These are phyloP conservation scores for Otus sunia DNA, from an alignment of 2,113 vertebrate species.

Conservation along the genomic window DNA sequence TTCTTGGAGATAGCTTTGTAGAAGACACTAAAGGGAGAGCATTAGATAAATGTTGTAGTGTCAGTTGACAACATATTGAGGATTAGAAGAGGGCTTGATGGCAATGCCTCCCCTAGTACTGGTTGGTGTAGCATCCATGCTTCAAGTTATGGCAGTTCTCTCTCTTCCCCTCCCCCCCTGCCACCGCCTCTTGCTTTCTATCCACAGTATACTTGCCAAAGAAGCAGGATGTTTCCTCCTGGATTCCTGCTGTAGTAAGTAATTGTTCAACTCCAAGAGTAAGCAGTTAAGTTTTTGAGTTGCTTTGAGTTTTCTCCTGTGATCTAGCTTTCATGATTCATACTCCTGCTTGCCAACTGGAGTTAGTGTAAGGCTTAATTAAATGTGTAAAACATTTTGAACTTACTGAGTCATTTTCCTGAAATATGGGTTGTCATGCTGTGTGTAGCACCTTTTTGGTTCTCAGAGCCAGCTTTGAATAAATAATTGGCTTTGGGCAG, in stretches of 20 bases:
- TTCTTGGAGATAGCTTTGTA: background rate
- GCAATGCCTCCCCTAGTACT: background rate
- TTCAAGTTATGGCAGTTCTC: background rate
- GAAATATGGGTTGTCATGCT: conserved; percentile 28
- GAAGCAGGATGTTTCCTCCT: background rate
- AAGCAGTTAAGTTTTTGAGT: background rate
- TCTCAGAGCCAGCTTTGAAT: background rate
- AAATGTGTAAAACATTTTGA: conserved; percentile 51
- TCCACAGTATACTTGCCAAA: background rate
- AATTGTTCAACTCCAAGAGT: background rate
- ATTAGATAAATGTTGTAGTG: background rate
- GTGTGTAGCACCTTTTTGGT: background rate
- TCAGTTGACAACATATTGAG: background rate
- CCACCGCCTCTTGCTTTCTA: background rate
- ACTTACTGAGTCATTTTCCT: conserved; percentile 49
- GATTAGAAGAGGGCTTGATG: background rate
- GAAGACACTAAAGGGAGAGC: background rate
- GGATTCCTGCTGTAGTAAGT: background rate
- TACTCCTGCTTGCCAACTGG: conserved; percentile 23
- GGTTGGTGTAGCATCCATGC: background rate
- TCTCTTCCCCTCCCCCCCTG: too few relatives aligned
- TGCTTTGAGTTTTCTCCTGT: background rate
- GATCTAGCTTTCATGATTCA: conserved; percentile 27
- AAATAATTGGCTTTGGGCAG: background rate
- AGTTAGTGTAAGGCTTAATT: conserved; percentile 38